These are phyloP conservation scores for Clamator glandarius DNA, from an alignment of 2,797 vertebrate species.

Conservation along the genomic window DNA sequence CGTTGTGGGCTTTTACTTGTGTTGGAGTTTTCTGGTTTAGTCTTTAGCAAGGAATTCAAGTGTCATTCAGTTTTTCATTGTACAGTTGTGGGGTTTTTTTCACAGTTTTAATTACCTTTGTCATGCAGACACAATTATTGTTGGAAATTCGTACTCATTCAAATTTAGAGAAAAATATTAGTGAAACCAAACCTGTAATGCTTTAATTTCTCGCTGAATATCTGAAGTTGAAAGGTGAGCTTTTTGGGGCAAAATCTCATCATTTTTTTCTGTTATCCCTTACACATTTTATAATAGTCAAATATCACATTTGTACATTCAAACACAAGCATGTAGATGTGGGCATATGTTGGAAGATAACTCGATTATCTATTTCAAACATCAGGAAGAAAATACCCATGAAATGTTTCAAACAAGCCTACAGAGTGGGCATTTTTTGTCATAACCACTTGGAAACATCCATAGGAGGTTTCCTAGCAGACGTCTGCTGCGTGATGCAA, in stretches of 20 bases:
- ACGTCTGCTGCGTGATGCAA: background rate
- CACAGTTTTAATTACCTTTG: background rate
- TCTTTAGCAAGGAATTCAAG: background rate
- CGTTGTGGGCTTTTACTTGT: background rate
- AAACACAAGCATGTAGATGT: background rate
- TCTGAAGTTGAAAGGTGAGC: background rate
- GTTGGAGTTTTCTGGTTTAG: background rate
- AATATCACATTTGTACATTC: rapidly evolving
- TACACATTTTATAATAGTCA: background rate
- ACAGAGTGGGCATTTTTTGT: slow-evolving; percentile 25
- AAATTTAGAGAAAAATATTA: background rate
- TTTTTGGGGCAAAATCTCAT: background rate
- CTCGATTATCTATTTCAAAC: background rate
- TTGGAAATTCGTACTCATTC: background rate
- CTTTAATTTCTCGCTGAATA: background rate
- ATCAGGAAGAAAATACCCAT: background rate
- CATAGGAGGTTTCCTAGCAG: slow-evolving; percentile 28
- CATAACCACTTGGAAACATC: slow-evolving; percentile 27
- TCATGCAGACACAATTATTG: background rate
- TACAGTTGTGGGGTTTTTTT: background rate
- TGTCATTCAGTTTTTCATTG: background rate
- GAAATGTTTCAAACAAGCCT: slow-evolving; percentile 21
- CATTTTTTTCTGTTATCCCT: background rate
- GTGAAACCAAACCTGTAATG: background rate
- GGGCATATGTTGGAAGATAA: background rate